A percentile compares a stretch with the other conserved stretches of the same genome.
Evolutionary conservation across 2,113 vertebrate genomes (phyloP).

Genomic region (Mastomys natalensis): DNA sequence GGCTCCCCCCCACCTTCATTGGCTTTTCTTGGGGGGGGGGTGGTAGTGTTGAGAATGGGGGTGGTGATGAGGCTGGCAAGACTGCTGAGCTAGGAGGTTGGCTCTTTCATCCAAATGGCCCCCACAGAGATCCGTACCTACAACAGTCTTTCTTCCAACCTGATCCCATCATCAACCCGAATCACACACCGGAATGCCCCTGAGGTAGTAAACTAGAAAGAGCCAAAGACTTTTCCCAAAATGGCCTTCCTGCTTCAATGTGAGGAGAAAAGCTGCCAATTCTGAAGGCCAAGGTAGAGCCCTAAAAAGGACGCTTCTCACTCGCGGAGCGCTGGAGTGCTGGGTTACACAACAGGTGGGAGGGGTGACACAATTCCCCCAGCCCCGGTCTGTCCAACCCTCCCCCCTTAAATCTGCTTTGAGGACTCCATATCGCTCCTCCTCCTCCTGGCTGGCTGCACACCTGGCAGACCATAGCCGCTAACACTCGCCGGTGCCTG

Average conservation of each 20-base stretch:
- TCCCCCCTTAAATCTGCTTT: background rate
- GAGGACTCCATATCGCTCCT: background rate
- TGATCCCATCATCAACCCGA: background rate
- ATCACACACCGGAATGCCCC: background rate
- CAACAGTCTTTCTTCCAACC: background rate
- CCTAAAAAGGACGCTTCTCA: background rate
- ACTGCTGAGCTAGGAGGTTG: constrained; percentile 37
- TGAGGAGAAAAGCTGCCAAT: background rate
- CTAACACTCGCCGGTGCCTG: background rate
- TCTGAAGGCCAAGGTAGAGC: background rate
- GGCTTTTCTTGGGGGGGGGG: background rate
- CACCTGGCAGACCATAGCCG: background rate
- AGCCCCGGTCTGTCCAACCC: background rate
- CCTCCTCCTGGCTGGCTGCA: background rate
- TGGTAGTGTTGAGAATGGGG: constrained; percentile 48
- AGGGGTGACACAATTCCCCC: constrained; percentile 26
- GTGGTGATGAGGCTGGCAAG: constrained; percentile 40
- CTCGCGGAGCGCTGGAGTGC: background rate
- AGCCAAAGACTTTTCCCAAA: constrained; percentile 64
- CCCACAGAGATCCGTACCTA: background rate
- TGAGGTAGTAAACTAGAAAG: background rate
- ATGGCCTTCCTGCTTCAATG: constrained; percentile 57
- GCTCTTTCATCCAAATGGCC: constrained; percentile 31
- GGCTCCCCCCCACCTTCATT: too few relatives aligned
- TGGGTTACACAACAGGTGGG: constrained; percentile 83